These are phyloP conservation scores for Alligator mississippiensis DNA, from an alignment of 2,113 vertebrate genomes.

Conservation along the genomic window DNA sequence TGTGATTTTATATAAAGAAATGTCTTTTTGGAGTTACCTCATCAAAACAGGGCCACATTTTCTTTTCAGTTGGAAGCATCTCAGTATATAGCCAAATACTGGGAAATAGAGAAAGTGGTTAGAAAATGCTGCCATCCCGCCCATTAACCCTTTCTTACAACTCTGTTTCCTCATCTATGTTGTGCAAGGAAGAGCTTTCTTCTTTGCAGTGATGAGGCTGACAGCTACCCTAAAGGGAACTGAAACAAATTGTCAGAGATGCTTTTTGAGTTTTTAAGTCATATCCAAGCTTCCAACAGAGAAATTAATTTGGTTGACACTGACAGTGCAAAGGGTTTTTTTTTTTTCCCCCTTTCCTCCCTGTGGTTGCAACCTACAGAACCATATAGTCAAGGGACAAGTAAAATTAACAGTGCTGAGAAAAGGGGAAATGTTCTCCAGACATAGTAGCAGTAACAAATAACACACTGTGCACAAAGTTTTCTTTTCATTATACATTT, in stretches of 20 bases:
- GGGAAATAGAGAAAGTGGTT: background rate
- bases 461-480: constrained; percentile 21
- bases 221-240: background rate
- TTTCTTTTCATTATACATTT: constrained; percentile 44
- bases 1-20: background rate
- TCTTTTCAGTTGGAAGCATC: background rate
- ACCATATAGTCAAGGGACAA: constrained; percentile 52
- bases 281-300: constrained; percentile 18
- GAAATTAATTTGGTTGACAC: constrained; percentile 59
- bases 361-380: constrained; percentile 29
- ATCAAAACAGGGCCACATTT: background rate
- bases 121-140: background rate
- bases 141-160: background rate
- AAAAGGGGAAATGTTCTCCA: constrained; percentile 16
- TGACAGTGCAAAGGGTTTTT: background rate
- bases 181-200: background rate
- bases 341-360: background rate
- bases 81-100: background rate
- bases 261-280: background rate
- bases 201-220: background rate
- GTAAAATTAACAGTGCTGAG: constrained; percentile 42
- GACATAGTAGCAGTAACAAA: constrained; percentile 20
- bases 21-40: background rate
- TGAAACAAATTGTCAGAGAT: constrained; percentile 2
- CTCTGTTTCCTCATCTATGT: background rate